Base-by-base conservation (phyloP, 2,888 invertebrate genomes). In the Drosophila colorata region DNA sequence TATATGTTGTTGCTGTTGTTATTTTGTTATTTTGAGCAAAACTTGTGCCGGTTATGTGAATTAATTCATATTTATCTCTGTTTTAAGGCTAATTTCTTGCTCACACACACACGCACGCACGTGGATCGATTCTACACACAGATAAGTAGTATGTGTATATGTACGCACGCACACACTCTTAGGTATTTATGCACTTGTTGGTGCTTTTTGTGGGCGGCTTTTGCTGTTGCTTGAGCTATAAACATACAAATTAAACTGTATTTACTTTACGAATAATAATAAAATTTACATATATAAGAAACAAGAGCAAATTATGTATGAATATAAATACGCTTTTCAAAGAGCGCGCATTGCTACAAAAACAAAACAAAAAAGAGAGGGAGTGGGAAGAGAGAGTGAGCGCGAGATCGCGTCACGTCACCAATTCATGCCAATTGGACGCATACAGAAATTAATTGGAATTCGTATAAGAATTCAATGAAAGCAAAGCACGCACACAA, bases 391-490 rank as follows among this genome's bases (percentile, higher is more conserved):
- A 51, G 47, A 56, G 61, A 65, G 47, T 35, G 41, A 56, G 48
- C 31, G 55, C 18, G 56, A 70, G 68, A 85, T 68, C 80, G 79
- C 84, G 87, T 85, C 85, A 88, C 88, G 85, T 88, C 85, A 85
- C 86, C 88, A 88, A 88, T 85, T 86, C 85, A 85, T 86, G 88
- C 88, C 85, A 88, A 85, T 85, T 85, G 88, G 78, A 72, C 76
- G 78, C 78, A 78, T 76, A 83, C 79, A 86, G 74, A 85, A 83
- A 80, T 88, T 88, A 85, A 85, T 88, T 85, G 85, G 80, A 86
- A 88, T 85, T 85, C 83, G 74, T 88, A 85, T 83, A 75, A 80
- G 85, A 86, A 85, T 88, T 85, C 87, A 85, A 88, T 86, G 88
- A 86, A 85, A 85, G 77, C 77, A 33, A 33, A 13, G 13, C 33